Base-by-base conservation (phyloP, 2,113 vertebrate species). In the Gymnobelideus leadbeateri region DNA sequence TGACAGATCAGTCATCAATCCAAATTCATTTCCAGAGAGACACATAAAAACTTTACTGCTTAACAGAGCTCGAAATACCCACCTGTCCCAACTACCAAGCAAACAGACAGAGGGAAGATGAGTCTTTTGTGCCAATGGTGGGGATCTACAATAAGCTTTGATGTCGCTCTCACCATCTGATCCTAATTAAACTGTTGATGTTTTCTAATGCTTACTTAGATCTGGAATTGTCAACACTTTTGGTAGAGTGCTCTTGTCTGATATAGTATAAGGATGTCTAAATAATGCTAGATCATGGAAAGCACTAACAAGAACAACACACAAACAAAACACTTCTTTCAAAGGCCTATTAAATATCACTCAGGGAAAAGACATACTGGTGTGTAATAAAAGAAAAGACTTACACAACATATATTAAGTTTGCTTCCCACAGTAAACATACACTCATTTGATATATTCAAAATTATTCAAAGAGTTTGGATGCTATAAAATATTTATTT, bases 41-140 rank as follows among this genome's bases (percentile, higher is more conserved):
- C 92, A 90, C 91, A 98, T 98, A 93, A 98, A 98, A 98, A 98
- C 95, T 98, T 97, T 94, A 98, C 97, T 97, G 98, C 95, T 98
- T 98, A 98, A 96, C 97, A 97, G 97, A 98, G 97, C 98, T 98
- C 37, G 24, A 98, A 98, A 98, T 98, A 98, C 50, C 96, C 97
- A 98, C 98, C 98, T 98, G 98, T 98, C 97, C 91, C 51, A 68
- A 92, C 94, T 97, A 97, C 52, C 21, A 92, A 94, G 95, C 95
- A 97, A 96, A 97, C 97, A 96, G 91, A 97, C 61, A 68, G 12
- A 95, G 89, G 26, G 61, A 55, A 97, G 94, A 57, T 91, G 54
- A 95, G 96, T 92, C 91, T 94, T 61, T 90, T 98, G 52, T 91
- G 91, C 49, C 52, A 26, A 91, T 94, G n/a, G 46, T 31, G 91